Conservation (phyloP, 2,113 vertebrate genomes). For the Hassar affinis region DNA sequence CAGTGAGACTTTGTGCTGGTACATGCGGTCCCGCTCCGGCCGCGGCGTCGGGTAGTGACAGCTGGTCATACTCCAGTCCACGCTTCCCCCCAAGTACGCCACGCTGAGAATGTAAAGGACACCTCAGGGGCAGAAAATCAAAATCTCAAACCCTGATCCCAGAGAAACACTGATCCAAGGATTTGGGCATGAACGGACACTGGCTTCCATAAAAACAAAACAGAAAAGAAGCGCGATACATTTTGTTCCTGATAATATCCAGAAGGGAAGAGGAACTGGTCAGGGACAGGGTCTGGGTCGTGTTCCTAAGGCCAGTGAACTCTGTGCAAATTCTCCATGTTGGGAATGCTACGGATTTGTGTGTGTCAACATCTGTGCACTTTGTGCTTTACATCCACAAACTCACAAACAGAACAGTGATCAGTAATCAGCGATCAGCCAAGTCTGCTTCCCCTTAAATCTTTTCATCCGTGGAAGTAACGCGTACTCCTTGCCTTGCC, state of each 20-base stretch:
- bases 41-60: constrained; percentile 80
- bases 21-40: constrained; percentile 80
- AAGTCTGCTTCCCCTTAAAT: neutral
- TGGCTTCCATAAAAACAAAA: constrained; percentile 61
- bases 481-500: neutral
- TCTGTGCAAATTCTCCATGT: constrained; percentile 64
- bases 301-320: constrained; percentile 63
- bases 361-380: constrained; percentile 31
- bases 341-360: constrained; percentile 33
- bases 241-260: constrained; percentile 70
- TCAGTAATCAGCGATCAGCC: neutral
- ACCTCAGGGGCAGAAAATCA: constrained; percentile 39
- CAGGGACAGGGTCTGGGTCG: constrained; percentile 26
- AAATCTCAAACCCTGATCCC: constrained; percentile 9
- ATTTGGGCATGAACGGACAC: constrained; percentile 60
- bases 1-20: constrained; percentile 90
- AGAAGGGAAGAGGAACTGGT: constrained; percentile 30
- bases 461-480: neutral
- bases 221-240: constrained; percentile 66
- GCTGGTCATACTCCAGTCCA: constrained; percentile 84
- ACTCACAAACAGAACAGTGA: constrained; percentile 27
- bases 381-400: constrained; percentile 52
- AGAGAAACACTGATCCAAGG: constrained; percentile 34
- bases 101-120: constrained; percentile 43
- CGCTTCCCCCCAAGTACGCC: constrained; percentile 64